These are phyloP conservation scores for Formica selysi DNA, from an alignment of 1,140 invertebrate species.

Conservation along the genomic window DNA sequence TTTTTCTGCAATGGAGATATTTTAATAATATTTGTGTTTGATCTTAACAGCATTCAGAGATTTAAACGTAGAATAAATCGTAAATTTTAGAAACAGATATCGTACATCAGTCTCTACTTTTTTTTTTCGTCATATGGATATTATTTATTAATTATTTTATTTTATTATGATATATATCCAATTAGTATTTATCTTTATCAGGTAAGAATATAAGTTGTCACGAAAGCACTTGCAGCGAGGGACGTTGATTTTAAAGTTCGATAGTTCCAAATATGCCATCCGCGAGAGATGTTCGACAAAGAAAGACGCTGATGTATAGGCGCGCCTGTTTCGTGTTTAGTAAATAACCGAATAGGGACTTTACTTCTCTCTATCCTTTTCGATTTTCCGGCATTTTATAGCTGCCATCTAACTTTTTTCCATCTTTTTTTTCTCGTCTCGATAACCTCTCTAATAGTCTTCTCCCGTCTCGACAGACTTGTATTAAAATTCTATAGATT, in stretches of 20 bases:
- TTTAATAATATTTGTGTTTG: constrained; percentile 8
- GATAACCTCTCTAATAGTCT: constrained; percentile 4
- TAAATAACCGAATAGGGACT: constrained; percentile 78
- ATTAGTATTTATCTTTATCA: too few relatives aligned
- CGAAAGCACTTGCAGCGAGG: constrained; percentile 3
- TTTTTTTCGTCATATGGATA: neutral
- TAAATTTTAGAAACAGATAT: neutral
- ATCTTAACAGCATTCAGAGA: neutral
- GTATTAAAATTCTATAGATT: neutral
- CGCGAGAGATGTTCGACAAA: constrained; percentile 75
- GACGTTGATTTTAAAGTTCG: constrained; percentile 67
- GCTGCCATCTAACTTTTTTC: neutral
- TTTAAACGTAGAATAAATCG: neutral
- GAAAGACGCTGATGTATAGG: constrained; percentile 81
- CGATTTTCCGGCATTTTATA: constrained; percentile 29
- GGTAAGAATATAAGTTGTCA: neutral
- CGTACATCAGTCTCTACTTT: neutral
- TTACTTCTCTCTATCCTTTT: constrained; percentile 61
- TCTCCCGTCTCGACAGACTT: too few relatives aligned
- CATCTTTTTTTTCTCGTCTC: neutral
- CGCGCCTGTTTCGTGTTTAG: constrained; percentile 83
- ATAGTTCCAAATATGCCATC: constrained; percentile 72
- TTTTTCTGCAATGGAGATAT: constrained; percentile 27
- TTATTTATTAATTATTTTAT: constrained; percentile 22
- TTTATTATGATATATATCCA: neutral